These are phyloP conservation scores for Acanthiza pusilla DNA, from an alignment of 2,797 vertebrate species.

Conservation along the genomic window DNA sequence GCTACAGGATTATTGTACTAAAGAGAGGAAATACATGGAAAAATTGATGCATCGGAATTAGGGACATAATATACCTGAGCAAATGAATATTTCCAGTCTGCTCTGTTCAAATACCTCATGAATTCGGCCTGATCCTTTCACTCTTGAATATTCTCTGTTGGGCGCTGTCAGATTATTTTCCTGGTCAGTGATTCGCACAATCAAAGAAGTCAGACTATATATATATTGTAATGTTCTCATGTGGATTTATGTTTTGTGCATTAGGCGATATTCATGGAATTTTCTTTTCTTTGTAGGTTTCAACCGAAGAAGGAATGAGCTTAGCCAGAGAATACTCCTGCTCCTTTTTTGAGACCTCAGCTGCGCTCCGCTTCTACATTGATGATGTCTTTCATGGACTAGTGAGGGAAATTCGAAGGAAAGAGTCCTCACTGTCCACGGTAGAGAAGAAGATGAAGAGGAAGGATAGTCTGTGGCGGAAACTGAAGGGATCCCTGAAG, in stretches of 20 bases:
- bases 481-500: constrained; percentile 72
- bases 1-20: neutral
- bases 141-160: neutral
- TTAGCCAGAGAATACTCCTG: constrained; percentile 72
- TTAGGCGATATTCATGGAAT: neutral
- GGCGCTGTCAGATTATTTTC: neutral
- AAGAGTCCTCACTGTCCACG: constrained; percentile 52
- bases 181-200: neutral
- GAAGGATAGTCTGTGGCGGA: constrained; percentile 72
- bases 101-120: neutral
- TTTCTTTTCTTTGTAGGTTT: constrained; percentile 55
- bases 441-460: constrained; percentile 71
- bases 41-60: neutral
- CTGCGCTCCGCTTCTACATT: constrained; percentile 71
- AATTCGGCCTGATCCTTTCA: neutral
- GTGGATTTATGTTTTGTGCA: neutral
- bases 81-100: neutral
- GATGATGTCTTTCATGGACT: constrained; percentile 74
- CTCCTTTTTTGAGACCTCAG: constrained; percentile 76
- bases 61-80: neutral
- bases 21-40: neutral
- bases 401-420: constrained; percentile 73
- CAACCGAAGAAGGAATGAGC: constrained; percentile 72
- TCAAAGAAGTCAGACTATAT: neutral
- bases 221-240: accelerated